Conservation (phyloP, 2,113 vertebrate genomes). For the Nothobranchius furzeri region DNA sequence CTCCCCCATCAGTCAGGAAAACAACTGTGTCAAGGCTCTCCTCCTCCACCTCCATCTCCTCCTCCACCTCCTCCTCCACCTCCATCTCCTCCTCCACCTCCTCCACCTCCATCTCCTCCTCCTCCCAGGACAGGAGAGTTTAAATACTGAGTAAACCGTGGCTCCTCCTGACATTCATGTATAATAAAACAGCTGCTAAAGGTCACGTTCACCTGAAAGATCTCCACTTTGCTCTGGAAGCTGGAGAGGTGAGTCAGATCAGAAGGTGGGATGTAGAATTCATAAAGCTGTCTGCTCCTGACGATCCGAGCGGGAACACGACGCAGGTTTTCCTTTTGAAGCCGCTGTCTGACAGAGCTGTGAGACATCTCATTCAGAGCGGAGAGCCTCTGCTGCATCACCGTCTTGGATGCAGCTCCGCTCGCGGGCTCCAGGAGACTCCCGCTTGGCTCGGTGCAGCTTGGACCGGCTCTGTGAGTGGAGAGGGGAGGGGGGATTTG, state of each 20-base stretch:
- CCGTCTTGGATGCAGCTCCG: constrained; percentile 31
- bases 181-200: constrained; percentile 17
- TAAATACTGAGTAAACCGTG: neutral
- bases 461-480: constrained; percentile 52
- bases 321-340: constrained; percentile 15
- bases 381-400: constrained; percentile 61
- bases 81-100: too few relatives aligned
- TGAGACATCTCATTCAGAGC: constrained; percentile 57
- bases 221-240: constrained; percentile 5
- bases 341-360: constrained; percentile 35
- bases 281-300: constrained; percentile 19
- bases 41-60: too few relatives aligned
- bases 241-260: constrained; percentile 32
- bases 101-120: too few relatives aligned
- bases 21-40: too few relatives aligned
- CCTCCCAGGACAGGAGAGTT: too few relatives aligned
- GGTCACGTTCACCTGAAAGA: constrained; percentile 24
- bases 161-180: neutral
- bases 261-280: constrained; percentile 20
- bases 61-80: too few relatives aligned
- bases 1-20: neutral
- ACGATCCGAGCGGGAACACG: constrained; percentile 5
- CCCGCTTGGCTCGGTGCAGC: constrained; percentile 56
- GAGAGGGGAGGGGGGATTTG: constrained; percentile 21
- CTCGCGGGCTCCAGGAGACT: constrained; percentile 55